A percentile compares a stretch with the other conserved stretches of the same genome.
These are phyloP conservation scores for Hymenochirus boettgeri DNA, from an alignment of 2,113 vertebrate species.

Conservation along the genomic window DNA sequence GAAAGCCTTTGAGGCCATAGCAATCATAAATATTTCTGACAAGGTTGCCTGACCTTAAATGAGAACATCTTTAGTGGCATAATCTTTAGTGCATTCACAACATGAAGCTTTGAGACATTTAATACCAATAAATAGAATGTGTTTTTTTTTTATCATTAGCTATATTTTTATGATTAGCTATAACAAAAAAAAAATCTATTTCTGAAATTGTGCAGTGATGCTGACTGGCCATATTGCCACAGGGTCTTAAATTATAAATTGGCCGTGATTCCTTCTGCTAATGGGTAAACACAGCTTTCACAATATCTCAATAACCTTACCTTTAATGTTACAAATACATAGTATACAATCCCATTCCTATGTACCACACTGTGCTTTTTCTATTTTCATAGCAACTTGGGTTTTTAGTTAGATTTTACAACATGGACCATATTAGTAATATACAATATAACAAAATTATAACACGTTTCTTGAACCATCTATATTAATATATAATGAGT, in stretches of 20 bases:
- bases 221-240: slow-evolving; percentile 5
- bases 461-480: too few relatives aligned
- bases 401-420: too few relatives aligned
- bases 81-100: slow-evolving; percentile 52
- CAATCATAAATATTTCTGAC: slow-evolving; percentile 65
- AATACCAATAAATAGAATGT: slow-evolving; percentile 28
- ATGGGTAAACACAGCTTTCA: too few relatives aligned
- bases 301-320: too few relatives aligned
- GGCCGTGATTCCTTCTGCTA: neutral
- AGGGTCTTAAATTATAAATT: slow-evolving; percentile 10
- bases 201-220: slow-evolving; percentile 22
- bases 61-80: slow-evolving; percentile 49
- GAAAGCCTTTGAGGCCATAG: slow-evolving; percentile 64
- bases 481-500: too few relatives aligned
- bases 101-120: slow-evolving; percentile 35
- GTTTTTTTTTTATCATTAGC: slow-evolving; percentile 6
- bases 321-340: too few relatives aligned
- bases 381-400: too few relatives aligned
- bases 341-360: too few relatives aligned
- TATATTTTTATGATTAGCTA: slow-evolving; percentile 25
- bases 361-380: too few relatives aligned
- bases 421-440: too few relatives aligned
- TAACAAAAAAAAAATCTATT: slow-evolving; percentile 21
- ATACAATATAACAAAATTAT: too few relatives aligned
- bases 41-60: slow-evolving; percentile 63